Conservation (phyloP, 2,888 invertebrate genomes). For the Synanthedon tipuliformis region DNA sequence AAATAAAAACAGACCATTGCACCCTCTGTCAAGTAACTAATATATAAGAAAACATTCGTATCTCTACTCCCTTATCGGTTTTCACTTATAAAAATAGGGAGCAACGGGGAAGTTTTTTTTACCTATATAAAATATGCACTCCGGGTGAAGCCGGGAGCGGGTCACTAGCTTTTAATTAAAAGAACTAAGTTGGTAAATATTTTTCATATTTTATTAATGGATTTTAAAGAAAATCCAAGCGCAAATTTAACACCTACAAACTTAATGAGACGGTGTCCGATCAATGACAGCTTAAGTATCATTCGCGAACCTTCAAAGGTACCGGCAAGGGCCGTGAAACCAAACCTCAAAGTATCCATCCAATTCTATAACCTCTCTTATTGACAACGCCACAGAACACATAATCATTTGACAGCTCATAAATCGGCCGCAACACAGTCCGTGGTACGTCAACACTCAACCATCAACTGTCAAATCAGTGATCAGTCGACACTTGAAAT, state of each 20-base stretch:
- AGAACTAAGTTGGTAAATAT: no score
- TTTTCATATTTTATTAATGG: no score
- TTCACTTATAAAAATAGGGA: no score
- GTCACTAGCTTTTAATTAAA: no score
- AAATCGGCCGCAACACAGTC: background rate
- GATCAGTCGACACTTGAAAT: constrained; percentile 13
- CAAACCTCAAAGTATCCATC: background rate
- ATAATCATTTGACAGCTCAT: background rate
- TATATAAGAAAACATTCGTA: no score
- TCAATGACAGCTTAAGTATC: constrained; percentile 18
- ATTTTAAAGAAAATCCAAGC: background rate
- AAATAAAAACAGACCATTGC: background rate
- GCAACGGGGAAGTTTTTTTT: no score
- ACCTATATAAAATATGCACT: no score
- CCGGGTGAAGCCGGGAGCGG: no score
- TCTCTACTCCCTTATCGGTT: no score
- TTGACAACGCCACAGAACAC: background rate
- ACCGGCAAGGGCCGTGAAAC: constrained; percentile 7
- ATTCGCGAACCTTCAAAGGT: constrained; percentile 14
- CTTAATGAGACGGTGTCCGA: constrained; percentile 3
- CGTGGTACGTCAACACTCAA: background rate
- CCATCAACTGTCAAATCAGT: constrained; percentile 21
- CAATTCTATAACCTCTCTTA: background rate
- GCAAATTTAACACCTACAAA: background rate
- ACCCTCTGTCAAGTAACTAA: no score